phyloP scores from a whole-genome alignment of 1,140 invertebrate species.

The Brachionus angularis region DNA sequence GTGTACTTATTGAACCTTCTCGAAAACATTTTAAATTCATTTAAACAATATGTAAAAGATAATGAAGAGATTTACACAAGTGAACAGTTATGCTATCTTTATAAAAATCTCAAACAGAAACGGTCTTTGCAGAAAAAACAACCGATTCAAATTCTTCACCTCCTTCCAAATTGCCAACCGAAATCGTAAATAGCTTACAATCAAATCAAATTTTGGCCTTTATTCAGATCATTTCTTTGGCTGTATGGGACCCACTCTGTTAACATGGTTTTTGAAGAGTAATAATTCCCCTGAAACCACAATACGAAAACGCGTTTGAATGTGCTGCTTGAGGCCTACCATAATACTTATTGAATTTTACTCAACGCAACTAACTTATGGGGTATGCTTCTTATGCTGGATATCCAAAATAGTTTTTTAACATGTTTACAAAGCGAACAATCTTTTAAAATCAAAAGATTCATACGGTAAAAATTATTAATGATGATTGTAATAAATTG shows the following conservation, averaged over 20 bases:
- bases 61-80: conserved; percentile 75
- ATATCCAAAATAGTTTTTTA: conserved; percentile 73
- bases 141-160: neutral
- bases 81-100: conserved; percentile 74
- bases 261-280: conserved; percentile 74
- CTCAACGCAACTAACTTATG: conserved; percentile 68
- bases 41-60: conserved; percentile 70
- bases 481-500: conserved; percentile 67
- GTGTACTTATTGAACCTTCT: neutral
- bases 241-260: conserved; percentile 68
- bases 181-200: conserved; percentile 46
- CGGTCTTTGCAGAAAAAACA: neutral
- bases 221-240: conserved; percentile 65
- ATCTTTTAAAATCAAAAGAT: too few relatives aligned
- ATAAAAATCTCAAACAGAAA: neutral
- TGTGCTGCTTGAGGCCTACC: conserved; percentile 75
- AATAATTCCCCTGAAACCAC: conserved; percentile 70
- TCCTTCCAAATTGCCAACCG: neutral
- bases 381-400: conserved; percentile 75
- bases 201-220: conserved; percentile 51
- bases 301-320: conserved; percentile 69
- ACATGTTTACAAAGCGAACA: conserved; percentile 70
- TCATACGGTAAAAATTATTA: conserved; percentile 60
- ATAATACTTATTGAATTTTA: conserved; percentile 68
- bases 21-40: conserved; percentile 73